Evolutionary conservation across 1,140 invertebrate genomes (phyloP).

Genomic region (Musca domestica): DNA sequence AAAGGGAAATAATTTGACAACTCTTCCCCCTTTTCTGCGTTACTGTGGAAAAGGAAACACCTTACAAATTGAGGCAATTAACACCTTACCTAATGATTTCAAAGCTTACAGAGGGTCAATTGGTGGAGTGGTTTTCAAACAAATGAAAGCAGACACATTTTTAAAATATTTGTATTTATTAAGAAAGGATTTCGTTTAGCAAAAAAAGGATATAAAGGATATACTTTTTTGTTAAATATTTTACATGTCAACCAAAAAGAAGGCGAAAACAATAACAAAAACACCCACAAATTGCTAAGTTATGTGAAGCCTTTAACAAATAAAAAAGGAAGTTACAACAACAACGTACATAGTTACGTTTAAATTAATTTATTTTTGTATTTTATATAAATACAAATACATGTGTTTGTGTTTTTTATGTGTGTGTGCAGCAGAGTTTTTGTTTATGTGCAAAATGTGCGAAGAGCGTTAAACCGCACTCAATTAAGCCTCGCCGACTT

Average conservation of each 20-base stretch:
- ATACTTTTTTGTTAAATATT: not conserved
- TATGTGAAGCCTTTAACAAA: not conserved
- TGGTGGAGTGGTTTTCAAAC: not conserved
- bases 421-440: not conserved
- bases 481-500: not conserved
- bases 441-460: not conserved
- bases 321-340: too few species aligned
- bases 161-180: constrained; percentile 20
- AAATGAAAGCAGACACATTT: not conserved
- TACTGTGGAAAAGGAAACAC: not conserved
- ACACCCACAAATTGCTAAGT: constrained; percentile 1
- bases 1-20: too few species aligned
- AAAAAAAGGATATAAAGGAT: not conserved
- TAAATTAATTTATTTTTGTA: constrained; percentile 1
- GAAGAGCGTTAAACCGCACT: constrained; percentile 15
- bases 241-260: not conserved
- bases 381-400: not conserved
- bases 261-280: not conserved
- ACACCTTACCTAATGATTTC: not conserved
- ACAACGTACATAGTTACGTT: too few species aligned
- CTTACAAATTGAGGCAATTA: constrained; percentile 16
- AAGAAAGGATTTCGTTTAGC: not conserved
- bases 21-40: too few species aligned
- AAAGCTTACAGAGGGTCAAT: not conserved
- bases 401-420: not conserved